Evolutionary conservation across 2,888 invertebrate genomes (phyloP), one percentile per base, ranked within the genome.

Genomic region (Xestoiulus laeticollis): DNA sequence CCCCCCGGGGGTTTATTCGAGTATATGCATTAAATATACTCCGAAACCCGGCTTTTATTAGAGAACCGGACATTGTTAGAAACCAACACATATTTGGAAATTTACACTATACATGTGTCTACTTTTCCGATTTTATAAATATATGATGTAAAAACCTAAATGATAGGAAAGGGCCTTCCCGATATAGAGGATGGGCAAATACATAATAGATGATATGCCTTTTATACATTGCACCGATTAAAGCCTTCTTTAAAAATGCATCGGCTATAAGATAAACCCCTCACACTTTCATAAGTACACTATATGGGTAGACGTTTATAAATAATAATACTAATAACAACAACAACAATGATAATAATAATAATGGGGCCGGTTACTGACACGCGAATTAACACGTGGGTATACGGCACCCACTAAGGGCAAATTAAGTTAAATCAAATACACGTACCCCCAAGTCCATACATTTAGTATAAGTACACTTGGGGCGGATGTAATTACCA

Each of bases 221-320:
- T 59, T 78, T 78, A 32, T 32, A 30, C 30, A 16, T 48, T 48
- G 30, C 0, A 22, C 59, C 78, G 78, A 78, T 78, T 78, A 78
- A 78, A 78, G 30, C 78, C 78, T 3, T 12, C 78, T 78, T 78
- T 78, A 78, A 78, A 78, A 78, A 78, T 78, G 78, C 78, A 78
- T 78, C 14, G 16, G 30, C 30, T 16, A 78, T 32, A 32, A 32
- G 30, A 30, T 26, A 8, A 8, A 38, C 5, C 10, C 38, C 38
- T 38, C 38, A 12, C 68, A n/a, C n/a, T n/a, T 8, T 16, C 68
- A 22, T 68, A 68, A 68, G 68, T 68, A n/a, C 26, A 68, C 68
- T 26, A 59, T n/a, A 48, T 14, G 48, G 14, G 48, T 14, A 68
- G 12, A 16, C 3, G 78, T 16, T 78, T 78, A 78, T 78, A 78